Evolutionary conservation across 2,888 invertebrate species (phyloP).

Genomic region (Lepetodrilus schrolli): DNA sequence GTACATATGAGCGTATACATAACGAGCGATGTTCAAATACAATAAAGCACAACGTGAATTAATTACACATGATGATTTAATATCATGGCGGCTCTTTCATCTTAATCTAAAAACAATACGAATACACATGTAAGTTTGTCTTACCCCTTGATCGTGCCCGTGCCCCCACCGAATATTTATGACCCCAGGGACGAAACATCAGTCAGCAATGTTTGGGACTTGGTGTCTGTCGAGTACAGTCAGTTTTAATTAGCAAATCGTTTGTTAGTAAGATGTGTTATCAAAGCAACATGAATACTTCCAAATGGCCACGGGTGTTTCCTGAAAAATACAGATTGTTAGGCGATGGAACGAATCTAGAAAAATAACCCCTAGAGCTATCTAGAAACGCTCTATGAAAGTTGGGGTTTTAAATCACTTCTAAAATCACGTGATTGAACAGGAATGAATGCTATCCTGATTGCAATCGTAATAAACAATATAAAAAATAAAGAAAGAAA

Average conservation of each 20-base stretch:
- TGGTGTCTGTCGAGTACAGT: not conserved
- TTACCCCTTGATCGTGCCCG: not conserved
- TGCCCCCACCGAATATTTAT: not conserved
- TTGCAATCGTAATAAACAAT: too few relatives aligned
- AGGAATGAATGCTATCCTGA: too few relatives aligned
- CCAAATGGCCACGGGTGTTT: not conserved
- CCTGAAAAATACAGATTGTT: not conserved
- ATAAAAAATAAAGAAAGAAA: too few relatives aligned
- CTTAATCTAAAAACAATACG: slow-evolving; percentile 4
- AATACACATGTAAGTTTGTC: not conserved
- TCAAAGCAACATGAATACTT: not conserved
- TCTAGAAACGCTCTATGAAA: too few relatives aligned
- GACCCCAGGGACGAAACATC: not conserved
- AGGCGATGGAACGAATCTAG: too few relatives aligned
- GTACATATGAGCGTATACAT: too few relatives aligned
- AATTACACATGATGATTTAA: too few relatives aligned
- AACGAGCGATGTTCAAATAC: too few relatives aligned
- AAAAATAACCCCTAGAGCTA: too few relatives aligned
- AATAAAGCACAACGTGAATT: too few relatives aligned
- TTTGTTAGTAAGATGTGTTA: not conserved
- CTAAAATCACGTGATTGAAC: too few relatives aligned
- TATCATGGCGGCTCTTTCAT: not conserved
- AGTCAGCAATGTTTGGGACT: not conserved
- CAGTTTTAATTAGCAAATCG: not conserved
- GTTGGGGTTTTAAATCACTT: too few relatives aligned